Percentiles rank a stretch among this genome's conserved stretches.
Evolutionary conservation across 2,797 vertebrate species (phyloP).

Genomic region (Ficedula albicollis): DNA sequence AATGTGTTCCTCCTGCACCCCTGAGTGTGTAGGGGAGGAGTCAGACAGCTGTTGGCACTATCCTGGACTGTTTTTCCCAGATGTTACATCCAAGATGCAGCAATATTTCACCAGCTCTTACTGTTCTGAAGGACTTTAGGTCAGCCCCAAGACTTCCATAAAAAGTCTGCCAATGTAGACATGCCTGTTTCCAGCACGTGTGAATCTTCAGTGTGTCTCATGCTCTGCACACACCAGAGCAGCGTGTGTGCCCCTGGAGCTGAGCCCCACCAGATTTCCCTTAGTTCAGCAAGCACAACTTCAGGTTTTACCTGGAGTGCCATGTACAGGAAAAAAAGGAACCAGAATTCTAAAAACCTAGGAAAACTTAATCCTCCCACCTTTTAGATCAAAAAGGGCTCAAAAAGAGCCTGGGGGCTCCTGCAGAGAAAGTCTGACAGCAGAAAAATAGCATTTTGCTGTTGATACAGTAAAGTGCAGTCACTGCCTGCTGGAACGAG

Average conservation of each 20-base stretch:
- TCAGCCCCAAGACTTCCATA: neutral
- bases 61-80: neutral
- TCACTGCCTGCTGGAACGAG: neutral
- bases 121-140: neutral
- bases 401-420: neutral
- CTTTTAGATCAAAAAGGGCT: neutral
- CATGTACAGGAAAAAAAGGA: neutral
- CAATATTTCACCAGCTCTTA: neutral
- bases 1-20: neutral
- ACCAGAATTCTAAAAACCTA: neutral
- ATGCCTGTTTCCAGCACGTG: neutral
- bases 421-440: neutral
- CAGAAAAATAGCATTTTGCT: neutral
- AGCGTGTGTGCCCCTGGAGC: neutral
- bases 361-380: neutral
- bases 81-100: neutral
- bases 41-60: neutral
- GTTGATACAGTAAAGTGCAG: neutral
- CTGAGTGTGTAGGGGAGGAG: rapidly evolving
- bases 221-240: neutral
- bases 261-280: neutral
- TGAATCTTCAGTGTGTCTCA: neutral
- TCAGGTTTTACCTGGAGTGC: neutral
- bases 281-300: neutral
- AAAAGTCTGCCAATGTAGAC: neutral